Evolutionary conservation across 2,888 invertebrate genomes (phyloP).

Genomic region (Strigamia crassipes): DNA sequence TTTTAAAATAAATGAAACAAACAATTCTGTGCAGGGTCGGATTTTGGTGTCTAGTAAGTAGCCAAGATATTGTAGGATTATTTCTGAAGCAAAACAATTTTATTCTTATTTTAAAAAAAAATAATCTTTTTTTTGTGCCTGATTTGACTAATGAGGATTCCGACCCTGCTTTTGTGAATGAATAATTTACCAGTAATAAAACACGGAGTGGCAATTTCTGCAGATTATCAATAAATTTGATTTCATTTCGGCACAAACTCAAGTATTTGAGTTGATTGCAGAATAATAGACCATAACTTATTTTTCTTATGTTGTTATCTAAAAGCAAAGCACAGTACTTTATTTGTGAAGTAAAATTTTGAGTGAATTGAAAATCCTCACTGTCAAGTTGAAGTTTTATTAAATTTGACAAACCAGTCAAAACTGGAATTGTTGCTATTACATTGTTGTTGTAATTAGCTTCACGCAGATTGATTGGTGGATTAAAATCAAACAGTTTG

Average conservation of each 20-base stretch:
- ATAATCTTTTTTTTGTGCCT: too few relatives aligned
- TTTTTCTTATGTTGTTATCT: conserved; percentile 28
- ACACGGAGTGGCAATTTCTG: background rate
- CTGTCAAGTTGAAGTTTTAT: conserved; percentile 22
- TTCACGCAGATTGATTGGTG: conserved; percentile 1
- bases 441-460: conserved; percentile 36
- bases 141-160: too few relatives aligned
- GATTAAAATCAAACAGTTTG: background rate
- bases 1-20: background rate
- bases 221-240: conserved; percentile 6
- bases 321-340: background rate
- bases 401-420: background rate
- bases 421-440: background rate
- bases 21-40: background rate
- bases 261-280: background rate
- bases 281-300: background rate
- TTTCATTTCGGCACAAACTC: background rate
- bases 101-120: too few relatives aligned
- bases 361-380: background rate
- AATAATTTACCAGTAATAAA: background rate
- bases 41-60: too few relatives aligned
- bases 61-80: too few relatives aligned
- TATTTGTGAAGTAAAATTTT: background rate
- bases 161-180: too few relatives aligned
- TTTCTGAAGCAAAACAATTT: too few relatives aligned